Evolutionary conservation across 2,113 vertebrate genomes (phyloP).

Genomic region (Fulmarus glacialis): DNA sequence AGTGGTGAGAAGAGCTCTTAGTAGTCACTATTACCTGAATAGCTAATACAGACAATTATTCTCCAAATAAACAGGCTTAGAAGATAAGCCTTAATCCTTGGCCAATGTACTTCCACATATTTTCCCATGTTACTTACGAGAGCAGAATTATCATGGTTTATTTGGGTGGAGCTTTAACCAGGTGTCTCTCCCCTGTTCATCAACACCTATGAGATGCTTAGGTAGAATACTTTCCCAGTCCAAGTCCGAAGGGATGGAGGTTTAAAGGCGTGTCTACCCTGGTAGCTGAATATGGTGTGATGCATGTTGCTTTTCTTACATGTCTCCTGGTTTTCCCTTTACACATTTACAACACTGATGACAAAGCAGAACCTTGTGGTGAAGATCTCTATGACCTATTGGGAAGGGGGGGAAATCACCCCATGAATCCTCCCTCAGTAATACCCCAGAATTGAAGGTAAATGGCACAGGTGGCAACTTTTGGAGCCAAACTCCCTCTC

Average conservation of each 20-base stretch:
- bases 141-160: neutral
- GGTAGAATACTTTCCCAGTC: neutral
- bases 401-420: fast-evolving
- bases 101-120: neutral
- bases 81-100: neutral
- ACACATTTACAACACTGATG: neutral
- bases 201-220: neutral
- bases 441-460: neutral
- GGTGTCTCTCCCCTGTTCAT: neutral
- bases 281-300: neutral
- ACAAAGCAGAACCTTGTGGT: neutral
- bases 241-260: neutral
- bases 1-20: neutral
- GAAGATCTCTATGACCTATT: neutral
- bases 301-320: neutral
- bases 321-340: neutral
- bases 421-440: neutral
- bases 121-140: neutral
- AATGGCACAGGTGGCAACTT: neutral
- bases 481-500: neutral
- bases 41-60: neutral
- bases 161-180: neutral
- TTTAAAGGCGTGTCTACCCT: neutral
- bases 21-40: neutral
- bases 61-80: neutral